Percentiles rank a stretch among this genome's conserved stretches.
These are phyloP conservation scores for Ceraclea dissimilis DNA, from an alignment of 2,888 invertebrate genomes.

Conservation along the genomic window DNA sequence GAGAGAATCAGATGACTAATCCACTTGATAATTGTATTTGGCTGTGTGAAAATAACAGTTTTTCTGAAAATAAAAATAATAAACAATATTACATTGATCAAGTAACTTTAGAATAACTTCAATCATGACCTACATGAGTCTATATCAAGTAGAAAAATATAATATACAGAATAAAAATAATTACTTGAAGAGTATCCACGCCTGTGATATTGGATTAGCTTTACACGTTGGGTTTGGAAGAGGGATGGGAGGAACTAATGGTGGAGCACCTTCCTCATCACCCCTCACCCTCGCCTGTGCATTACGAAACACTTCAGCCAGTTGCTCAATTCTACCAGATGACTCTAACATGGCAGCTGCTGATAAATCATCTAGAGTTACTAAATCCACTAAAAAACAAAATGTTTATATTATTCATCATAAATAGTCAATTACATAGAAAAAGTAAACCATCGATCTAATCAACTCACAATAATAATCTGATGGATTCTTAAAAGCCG, in stretches of 20 bases:
- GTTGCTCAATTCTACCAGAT: slow-evolving; percentile 83
- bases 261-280: slow-evolving; percentile 34
- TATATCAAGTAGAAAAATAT: too few species aligned
- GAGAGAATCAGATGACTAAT: slow-evolving; percentile 71
- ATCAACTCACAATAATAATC: slow-evolving; percentile 82
- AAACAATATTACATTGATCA: slow-evolving; percentile 23
- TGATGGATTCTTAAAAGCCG: slow-evolving; percentile 92
- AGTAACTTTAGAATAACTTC: not conserved
- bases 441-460: not conserved
- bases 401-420: not conserved
- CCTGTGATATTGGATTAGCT: slow-evolving; percentile 61
- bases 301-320: slow-evolving; percentile 73
- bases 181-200: slow-evolving; percentile 55
- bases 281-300: slow-evolving; percentile 51
- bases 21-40: slow-evolving; percentile 73
- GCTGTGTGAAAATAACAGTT: slow-evolving; percentile 73
- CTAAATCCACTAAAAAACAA: slow-evolving; percentile 69
- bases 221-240: slow-evolving; percentile 58
- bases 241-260: slow-evolving; percentile 67
- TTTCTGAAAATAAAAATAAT: slow-evolving; percentile 42
- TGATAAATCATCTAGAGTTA: slow-evolving; percentile 87
- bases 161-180: not conserved
- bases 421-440: not conserved
- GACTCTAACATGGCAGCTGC: slow-evolving; percentile 94
- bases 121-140: too few species aligned